Evolutionary conservation across 2,113 vertebrate genomes (phyloP), one percentile per base, ranked within the genome.

Genomic region (Melozone crissalis): DNA sequence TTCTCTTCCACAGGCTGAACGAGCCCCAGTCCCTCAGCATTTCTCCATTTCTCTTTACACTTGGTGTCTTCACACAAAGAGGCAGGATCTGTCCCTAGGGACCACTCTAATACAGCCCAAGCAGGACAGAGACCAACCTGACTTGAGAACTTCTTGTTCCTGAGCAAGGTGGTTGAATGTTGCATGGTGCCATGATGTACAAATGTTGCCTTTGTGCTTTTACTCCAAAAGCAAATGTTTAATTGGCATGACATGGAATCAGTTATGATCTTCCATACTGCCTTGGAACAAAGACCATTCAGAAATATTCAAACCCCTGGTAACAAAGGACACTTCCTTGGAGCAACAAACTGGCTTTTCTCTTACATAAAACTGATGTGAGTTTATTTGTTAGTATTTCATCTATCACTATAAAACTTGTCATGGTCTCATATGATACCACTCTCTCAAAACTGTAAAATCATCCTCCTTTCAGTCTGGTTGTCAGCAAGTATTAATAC

Each of bases 331-430:
- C 30, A 46, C 33, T 65, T 90, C 39, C 68, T 63, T 22, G 41
- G 59, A 88, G 35, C 75, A 35, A 71, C 51, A 88, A 74, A 57
- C 35, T 27, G n/a, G 3, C 14, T 86, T 71, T 83, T 88, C 14
- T 85, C 46, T 85, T 62, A 80, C 69, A 86, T 57, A 68, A 84
- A 83, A 67, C 13, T 19, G 39, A 44, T 58, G 21, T 44, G 67
- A 62, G 22, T 79, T 94, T 90, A 73, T 71, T 93, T 87, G 31
- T 79, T 82, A 65, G 49, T 84, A 57, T 94, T 94, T 93, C 43
- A 83, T 74, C 59, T 86, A 43, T 65, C 7, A 9, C n/a, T 33
- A 61, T 43, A 65, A 83, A 93, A 80, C 1, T 2, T 47, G 33
- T 47, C 75, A 77, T 26, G 19, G 63, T 79, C 75, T 83, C 46